Conservation (phyloP, 2,113 vertebrate genomes). For the Alaudala cheleensis region DNA sequence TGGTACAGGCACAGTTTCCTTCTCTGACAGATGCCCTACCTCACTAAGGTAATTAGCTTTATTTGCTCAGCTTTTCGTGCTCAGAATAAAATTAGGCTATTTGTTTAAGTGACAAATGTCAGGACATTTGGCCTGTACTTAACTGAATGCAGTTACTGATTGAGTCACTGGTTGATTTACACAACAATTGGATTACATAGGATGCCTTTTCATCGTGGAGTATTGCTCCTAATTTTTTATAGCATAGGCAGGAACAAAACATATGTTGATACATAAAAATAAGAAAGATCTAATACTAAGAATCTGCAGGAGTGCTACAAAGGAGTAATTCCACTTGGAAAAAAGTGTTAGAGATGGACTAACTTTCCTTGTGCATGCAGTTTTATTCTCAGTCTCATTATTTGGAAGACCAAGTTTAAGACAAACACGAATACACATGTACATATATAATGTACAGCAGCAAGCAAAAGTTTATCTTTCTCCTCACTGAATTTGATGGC, state of each 20-base stretch:
- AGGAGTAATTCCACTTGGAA: not conserved
- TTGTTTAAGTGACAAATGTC: conserved; percentile 3
- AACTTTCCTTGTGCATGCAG: not conserved
- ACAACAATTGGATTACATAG: not conserved
- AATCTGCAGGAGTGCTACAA: not conserved
- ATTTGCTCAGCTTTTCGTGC: not conserved
- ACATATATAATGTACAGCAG: not conserved
- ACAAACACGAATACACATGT: not conserved
- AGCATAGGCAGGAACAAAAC: not conserved
- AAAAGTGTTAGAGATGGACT: not conserved
- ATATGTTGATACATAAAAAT: not conserved
- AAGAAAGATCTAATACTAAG: not conserved
- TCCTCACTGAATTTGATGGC: not conserved
- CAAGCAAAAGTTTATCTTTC: not conserved
- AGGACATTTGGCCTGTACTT: not conserved
- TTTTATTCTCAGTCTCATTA: not conserved
- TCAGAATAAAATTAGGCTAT: conserved; percentile 10
- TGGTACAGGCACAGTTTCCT: not conserved
- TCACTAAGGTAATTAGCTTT: not conserved
- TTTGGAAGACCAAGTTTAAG: not conserved
- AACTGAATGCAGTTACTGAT: not conserved
- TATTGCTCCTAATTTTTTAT: not conserved
- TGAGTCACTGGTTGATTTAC: not conserved
- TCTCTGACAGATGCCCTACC: not conserved
- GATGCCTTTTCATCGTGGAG: not conserved